These are phyloP conservation scores for Drosophila ogumai DNA, from an alignment of 1,140 invertebrate genomes.

Conservation along the genomic window DNA sequence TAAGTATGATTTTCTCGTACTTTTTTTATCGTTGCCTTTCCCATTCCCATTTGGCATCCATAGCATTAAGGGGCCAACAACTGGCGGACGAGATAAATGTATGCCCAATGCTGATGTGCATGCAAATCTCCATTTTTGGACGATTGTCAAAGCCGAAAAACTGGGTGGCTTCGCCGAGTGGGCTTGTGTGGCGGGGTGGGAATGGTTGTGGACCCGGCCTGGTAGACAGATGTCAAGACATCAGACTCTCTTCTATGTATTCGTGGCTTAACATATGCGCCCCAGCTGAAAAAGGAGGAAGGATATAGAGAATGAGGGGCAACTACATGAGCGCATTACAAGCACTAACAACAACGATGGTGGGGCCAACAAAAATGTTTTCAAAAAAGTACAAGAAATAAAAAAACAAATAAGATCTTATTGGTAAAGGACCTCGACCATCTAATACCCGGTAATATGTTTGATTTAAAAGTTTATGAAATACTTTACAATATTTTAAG, in stretches of 20 bases:
- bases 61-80: constrained; percentile 60
- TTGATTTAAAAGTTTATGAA: neutral
- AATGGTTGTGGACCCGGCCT: constrained; percentile 10
- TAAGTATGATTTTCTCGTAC: neutral
- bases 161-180: neutral
- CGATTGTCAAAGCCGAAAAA: constrained; percentile 58
- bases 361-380: constrained; percentile 31
- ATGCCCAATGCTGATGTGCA: constrained; percentile 76
- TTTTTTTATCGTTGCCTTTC: neutral
- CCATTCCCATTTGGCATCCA: neutral
- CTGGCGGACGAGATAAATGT: constrained; percentile 76
- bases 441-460: neutral
- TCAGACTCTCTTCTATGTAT: constrained; percentile 58
- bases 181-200: neutral
- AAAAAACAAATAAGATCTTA: constrained; percentile 1
- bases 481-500: neutral
- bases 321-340: constrained; percentile 70
- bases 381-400: constrained; percentile 18
- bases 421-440: neutral
- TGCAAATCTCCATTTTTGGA: constrained; percentile 80
- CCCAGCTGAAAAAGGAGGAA: constrained; percentile 37
- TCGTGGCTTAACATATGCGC: constrained; percentile 59
- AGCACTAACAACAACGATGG: constrained; percentile 51
- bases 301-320: constrained; percentile 1
- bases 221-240: constrained; percentile 80